Percentiles rank a stretch among this genome's conserved stretches.
These are phyloP conservation scores for Adrianichthys oophorus DNA, from an alignment of 2,797 vertebrate genomes.

Conservation along the genomic window DNA sequence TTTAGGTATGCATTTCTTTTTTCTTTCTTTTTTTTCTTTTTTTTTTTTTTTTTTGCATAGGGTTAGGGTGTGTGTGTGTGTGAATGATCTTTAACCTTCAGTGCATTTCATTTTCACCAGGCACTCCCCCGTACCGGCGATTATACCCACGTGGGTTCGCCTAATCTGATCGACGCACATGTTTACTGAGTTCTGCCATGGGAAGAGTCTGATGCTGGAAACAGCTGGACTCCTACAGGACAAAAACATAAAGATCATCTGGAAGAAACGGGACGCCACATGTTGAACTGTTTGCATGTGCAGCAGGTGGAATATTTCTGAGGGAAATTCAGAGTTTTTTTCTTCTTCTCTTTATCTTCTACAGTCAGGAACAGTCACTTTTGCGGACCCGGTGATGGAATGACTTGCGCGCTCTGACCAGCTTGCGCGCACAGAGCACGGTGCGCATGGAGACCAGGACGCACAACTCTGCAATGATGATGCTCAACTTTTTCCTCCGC, in stretches of 20 bases:
- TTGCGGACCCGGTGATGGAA: constrained; percentile 28
- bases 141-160: constrained; percentile 65
- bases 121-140: constrained; percentile 50
- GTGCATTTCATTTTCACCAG: constrained; percentile 71
- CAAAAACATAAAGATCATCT: not conserved
- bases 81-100: constrained; percentile 62
- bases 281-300: not conserved
- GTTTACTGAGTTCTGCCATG: constrained; percentile 59
- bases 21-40: too few species aligned
- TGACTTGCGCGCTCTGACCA: constrained; percentile 20
- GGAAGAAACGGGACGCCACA: not conserved
- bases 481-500: constrained; percentile 29
- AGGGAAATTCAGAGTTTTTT: constrained; percentile 4
- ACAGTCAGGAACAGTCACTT: constrained; percentile 13
- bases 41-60: too few species aligned
- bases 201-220: constrained; percentile 43
- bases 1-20: too few species aligned
- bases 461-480: constrained; percentile 47
- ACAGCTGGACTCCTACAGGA: constrained; percentile 20
- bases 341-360: constrained; percentile 11
- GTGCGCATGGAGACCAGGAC: constrained; percentile 10
- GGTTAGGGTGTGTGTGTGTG: constrained; percentile 20
- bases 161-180: constrained; percentile 69
- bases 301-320: not conserved
- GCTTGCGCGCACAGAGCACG: constrained; percentile 11